Percentiles rank a stretch among this genome's conserved stretches.
These are phyloP conservation scores for Drosophila subpulchrella DNA, from an alignment of 1,140 invertebrate genomes.

Conservation along the genomic window DNA sequence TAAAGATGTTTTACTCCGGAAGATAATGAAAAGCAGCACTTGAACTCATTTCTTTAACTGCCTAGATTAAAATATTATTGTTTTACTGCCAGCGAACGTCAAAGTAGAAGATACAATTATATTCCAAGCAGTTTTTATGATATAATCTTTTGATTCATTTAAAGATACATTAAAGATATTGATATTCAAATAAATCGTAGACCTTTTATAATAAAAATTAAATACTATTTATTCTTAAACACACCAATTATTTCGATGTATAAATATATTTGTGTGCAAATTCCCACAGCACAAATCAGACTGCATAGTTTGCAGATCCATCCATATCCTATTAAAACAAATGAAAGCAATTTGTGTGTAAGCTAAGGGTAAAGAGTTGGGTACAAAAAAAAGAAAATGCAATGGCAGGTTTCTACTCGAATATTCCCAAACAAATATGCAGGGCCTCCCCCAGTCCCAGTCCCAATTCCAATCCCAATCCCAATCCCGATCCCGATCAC, in stretches of 20 bases:
- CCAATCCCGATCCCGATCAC: too few species aligned
- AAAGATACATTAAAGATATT: not conserved
- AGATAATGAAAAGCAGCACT: not conserved
- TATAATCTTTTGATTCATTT: not conserved
- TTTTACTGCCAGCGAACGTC: not conserved
- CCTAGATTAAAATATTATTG: not conserved
- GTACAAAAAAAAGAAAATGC: conserved; percentile 21
- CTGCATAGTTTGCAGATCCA: not conserved
- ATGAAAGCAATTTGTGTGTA: conserved; percentile 74
- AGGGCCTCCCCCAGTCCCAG: conserved; percentile 8
- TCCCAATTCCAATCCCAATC: too few species aligned
- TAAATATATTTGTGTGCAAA: conserved; percentile 4
- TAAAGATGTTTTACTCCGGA: conserved; percentile 2
- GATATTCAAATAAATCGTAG: too few species aligned
- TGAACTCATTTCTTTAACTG: not conserved
- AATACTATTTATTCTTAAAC: too few species aligned
- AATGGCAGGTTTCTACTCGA: conserved; percentile 43
- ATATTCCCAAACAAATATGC: conserved; percentile 71
- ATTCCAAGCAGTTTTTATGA: not conserved
- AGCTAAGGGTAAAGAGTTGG: conserved; percentile 23
- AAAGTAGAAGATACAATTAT: too few species aligned
- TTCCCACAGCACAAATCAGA: conserved; percentile 10
- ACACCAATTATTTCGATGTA: conserved; percentile 10
- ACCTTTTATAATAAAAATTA: too few species aligned
- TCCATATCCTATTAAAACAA: conserved; percentile 66